A percentile compares a stretch with the other conserved stretches of the same genome.
Evolutionary conservation across 2,888 invertebrate species (phyloP).

Genomic region (Trachelus stipa): DNA sequence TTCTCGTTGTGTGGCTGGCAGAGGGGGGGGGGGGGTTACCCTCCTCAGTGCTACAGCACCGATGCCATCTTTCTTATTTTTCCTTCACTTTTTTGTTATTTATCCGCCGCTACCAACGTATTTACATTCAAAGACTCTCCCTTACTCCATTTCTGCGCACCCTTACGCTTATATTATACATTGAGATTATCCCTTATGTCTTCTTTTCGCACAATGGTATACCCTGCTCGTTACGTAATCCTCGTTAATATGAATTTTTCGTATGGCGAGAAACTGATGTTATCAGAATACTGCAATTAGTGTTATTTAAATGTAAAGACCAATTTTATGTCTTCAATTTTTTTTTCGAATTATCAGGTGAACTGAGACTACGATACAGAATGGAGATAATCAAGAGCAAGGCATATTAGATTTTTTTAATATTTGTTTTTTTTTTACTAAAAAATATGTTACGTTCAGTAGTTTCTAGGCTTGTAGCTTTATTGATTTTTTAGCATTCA

Average conservation of each 20-base stretch:
- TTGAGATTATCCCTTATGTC: neutral
- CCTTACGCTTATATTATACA: neutral
- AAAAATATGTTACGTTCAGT: neutral
- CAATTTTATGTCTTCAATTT: neutral
- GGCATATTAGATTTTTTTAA: neutral
- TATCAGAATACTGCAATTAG: neutral
- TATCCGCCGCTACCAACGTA: neutral
- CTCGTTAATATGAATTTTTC: neutral
- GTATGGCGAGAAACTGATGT: neutral
- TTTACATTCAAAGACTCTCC: neutral
- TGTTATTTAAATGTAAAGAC: neutral
- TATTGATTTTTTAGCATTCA: neutral
- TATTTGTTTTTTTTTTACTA: neutral
- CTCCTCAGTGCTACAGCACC: neutral
- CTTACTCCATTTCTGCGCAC: neutral
- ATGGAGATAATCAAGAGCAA: neutral
- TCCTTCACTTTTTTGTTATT: neutral
- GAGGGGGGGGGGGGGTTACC: neutral
- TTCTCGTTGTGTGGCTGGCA: constrained; percentile 38
- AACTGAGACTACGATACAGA: neutral
- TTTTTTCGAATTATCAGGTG: neutral
- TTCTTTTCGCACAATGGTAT: neutral
- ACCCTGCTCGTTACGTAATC: neutral
- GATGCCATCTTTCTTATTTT: constrained; percentile 5
- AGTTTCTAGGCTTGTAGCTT: neutral